A percentile compares a stretch with the other conserved stretches of the same genome.
These are phyloP conservation scores for Neodiprion virginianus DNA, from an alignment of 1,140 invertebrate genomes.

Conservation along the genomic window DNA sequence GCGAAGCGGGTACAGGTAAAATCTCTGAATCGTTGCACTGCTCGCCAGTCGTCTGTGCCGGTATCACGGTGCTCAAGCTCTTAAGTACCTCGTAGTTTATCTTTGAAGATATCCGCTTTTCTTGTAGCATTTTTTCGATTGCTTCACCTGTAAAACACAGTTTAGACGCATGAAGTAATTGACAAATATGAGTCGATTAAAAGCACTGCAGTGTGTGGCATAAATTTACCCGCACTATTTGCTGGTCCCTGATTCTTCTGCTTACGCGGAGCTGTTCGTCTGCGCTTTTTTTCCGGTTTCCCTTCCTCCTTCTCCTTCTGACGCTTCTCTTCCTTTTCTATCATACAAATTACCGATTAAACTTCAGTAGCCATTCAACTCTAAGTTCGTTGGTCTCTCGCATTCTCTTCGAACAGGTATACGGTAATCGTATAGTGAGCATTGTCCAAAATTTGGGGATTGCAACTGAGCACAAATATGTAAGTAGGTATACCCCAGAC, in stretches of 20 bases:
- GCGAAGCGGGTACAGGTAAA: neutral
- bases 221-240: conserved; percentile 71
- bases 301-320: conserved; percentile 79
- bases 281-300: conserved; percentile 80
- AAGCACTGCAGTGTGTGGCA: neutral
- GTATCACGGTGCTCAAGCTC: conserved; percentile 69
- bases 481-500: conserved; percentile 16
- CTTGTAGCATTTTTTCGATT: conserved; percentile 93
- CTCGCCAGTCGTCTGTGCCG: neutral
- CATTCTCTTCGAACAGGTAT: neutral
- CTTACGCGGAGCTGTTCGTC: conserved; percentile 68
- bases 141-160: conserved; percentile 72
- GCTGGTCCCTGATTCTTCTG: conserved; percentile 68
- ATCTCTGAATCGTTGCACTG: neutral
- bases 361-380: neutral
- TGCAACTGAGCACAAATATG: neutral
- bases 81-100: conserved; percentile 98
- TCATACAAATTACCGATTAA: conserved; percentile 36
- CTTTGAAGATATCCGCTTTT: conserved; percentile 95
- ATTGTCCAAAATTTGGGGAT: neutral
- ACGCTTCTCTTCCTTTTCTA: conserved; percentile 80
- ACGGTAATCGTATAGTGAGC: neutral
- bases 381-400: neutral
- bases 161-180: neutral
- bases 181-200: neutral